phyloP scores from a whole-genome alignment of 2,113 vertebrate genomes.

The Toxotes chatareus region DNA sequence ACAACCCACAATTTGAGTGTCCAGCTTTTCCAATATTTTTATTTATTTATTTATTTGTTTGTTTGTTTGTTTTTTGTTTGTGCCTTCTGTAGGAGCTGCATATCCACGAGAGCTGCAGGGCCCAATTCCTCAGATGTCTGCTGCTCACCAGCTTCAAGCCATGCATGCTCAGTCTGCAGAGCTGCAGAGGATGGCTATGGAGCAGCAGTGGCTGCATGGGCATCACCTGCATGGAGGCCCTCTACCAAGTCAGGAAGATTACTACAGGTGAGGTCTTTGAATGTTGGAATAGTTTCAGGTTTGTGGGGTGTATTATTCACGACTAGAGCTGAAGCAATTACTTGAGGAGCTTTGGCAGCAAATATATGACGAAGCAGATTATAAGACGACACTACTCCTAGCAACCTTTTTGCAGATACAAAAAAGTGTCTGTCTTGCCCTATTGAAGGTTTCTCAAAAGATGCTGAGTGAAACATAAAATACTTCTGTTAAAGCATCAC shows the following conservation, averaged over 20 bases:
- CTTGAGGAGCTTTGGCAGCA: neutral
- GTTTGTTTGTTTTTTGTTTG: neutral
- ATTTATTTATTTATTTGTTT: no score
- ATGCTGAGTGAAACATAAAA: neutral
- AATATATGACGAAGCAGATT: no score
- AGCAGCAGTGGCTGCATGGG: conserved; percentile 98
- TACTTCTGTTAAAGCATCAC: neutral
- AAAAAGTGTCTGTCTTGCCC: neutral
- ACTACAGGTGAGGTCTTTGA: conserved; percentile 90
- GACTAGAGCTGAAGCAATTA: neutral
- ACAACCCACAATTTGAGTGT: neutral
- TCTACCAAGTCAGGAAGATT: conserved; percentile 97
- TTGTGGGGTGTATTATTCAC: neutral
- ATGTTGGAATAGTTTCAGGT: neutral
- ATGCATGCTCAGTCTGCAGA: conserved; percentile 99
- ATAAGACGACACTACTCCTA: no score
- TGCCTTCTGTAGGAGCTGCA: conserved; percentile 83
- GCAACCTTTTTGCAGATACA: neutral
- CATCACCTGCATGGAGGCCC: conserved; percentile 96
- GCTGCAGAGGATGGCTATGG: conserved; percentile 97
- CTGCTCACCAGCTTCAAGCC: conserved; percentile 97
- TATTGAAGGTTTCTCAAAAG: no score
- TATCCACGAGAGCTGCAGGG: conserved; percentile 95
- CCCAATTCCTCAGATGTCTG: conserved; percentile 95
- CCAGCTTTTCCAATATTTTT: neutral